These are phyloP conservation scores for Odontamblyopus lacepedii DNA, from an alignment of 2,797 vertebrate genomes.

Conservation along the genomic window DNA sequence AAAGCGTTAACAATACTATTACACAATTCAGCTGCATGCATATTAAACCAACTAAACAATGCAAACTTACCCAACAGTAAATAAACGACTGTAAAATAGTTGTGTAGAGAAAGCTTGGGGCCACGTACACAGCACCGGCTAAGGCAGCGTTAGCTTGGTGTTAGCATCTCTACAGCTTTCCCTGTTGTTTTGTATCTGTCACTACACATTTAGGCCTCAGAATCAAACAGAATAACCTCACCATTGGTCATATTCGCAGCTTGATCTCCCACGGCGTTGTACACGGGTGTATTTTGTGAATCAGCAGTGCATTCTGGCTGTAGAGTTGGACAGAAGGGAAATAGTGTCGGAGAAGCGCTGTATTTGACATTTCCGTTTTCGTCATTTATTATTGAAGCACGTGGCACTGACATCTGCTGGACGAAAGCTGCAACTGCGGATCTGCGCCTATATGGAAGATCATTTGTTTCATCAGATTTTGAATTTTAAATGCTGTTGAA, in stretches of 20 bases:
- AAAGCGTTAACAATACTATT: neutral
- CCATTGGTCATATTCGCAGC: conserved; percentile 80
- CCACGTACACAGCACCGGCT: conserved; percentile 72
- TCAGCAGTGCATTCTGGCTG: conserved; percentile 58
- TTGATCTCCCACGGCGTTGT: conserved; percentile 34
- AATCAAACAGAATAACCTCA: conserved; percentile 43
- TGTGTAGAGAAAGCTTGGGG: conserved; percentile 27
- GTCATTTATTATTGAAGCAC: neutral
- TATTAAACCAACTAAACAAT: neutral
- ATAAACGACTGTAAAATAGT: neutral
- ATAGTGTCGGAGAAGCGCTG: conserved; percentile 24
- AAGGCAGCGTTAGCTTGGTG: conserved; percentile 31
- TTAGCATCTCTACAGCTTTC: conserved; percentile 39
- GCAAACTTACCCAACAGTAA: neutral
- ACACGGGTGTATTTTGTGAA: conserved; percentile 22
- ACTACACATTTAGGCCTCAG: neutral
- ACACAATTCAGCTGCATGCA: neutral
- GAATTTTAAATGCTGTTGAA: too few species aligned
- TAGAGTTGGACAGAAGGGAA: conserved; percentile 4
- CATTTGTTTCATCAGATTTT: too few species aligned
- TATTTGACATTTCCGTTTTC: conserved; percentile 61
- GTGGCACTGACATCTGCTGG: conserved; percentile 45
- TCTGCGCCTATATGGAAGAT: too few species aligned
- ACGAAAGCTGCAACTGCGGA: neutral
- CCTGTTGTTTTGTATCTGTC: conserved; percentile 5